A percentile compares a stretch with the other conserved stretches of the same genome.
These are phyloP conservation scores for Notechis scutatus DNA, from an alignment of 2,113 vertebrate species.

Conservation along the genomic window DNA sequence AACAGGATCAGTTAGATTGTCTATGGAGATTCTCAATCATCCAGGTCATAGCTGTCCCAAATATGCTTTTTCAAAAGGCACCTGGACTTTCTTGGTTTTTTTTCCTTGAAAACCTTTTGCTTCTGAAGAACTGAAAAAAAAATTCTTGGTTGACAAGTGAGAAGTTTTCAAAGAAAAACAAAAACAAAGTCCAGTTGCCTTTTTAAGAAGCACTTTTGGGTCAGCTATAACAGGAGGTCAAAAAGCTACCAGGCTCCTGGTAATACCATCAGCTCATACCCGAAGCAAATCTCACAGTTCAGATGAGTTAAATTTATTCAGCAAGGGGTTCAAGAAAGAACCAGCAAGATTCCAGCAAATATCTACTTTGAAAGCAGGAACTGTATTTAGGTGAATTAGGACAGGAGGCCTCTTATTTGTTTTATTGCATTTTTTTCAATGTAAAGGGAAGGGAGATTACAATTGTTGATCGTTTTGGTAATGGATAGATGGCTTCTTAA, in stretches of 20 bases:
- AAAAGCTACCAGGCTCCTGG: neutral
- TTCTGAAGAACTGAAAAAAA: neutral
- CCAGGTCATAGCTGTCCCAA: neutral
- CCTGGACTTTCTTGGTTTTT: neutral
- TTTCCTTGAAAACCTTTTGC: neutral
- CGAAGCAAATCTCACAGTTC: neutral
- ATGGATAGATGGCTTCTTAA: neutral
- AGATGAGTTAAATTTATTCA: neutral
- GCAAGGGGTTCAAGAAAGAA: neutral
- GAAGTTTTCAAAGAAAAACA: neutral
- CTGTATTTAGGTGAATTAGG: neutral
- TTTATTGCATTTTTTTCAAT: neutral
- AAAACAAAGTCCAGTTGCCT: neutral
- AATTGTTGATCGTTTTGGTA: neutral
- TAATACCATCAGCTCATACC: neutral
- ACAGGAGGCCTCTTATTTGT: neutral
- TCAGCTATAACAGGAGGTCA: neutral
- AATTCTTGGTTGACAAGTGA: neutral
- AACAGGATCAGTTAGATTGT: neutral
- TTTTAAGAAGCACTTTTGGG: neutral
- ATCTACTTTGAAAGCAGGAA: neutral
- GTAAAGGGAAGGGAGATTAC: neutral
- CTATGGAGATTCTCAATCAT: neutral
- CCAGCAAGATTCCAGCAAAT: neutral
- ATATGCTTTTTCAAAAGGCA: neutral